Conservation (phyloP, 2,113 vertebrate species). For the Dinomys branickii region DNA sequence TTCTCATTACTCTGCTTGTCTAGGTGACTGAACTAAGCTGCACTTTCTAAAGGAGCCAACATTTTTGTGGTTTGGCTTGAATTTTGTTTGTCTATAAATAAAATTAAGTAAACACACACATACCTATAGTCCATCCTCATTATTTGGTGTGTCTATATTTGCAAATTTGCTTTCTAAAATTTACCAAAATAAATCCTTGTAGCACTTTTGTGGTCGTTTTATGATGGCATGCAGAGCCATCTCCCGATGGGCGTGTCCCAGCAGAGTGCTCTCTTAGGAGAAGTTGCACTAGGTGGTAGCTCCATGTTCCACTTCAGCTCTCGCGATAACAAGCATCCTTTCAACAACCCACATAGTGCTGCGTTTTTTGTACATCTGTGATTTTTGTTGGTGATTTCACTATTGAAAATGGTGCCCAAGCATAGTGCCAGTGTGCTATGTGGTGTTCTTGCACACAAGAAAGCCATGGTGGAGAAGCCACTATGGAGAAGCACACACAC, state of each 20-base stretch:
- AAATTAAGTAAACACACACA: not conserved
- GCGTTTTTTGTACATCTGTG: not conserved
- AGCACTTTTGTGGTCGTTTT: not conserved
- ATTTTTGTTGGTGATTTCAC: not conserved
- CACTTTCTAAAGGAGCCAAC: not conserved
- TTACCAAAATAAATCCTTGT: not conserved
- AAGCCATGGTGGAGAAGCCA: not conserved
- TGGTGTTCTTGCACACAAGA: not conserved
- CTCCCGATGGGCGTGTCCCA: rapidly evolving
- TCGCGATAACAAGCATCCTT: not conserved
- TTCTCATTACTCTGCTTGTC: not conserved
- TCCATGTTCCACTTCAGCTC: not conserved
- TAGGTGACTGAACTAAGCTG: not conserved
- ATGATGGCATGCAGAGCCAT: not conserved
- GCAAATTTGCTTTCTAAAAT: constrained; percentile 13
- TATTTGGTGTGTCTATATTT: not conserved
- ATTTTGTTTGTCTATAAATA: not conserved
- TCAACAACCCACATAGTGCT: not conserved
- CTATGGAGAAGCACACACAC: not conserved
- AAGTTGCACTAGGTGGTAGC: not conserved
- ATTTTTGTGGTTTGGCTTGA: not conserved
- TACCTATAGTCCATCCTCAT: not conserved
- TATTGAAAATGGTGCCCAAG: not conserved
- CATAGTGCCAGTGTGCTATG: not conserved
- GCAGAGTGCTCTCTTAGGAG: not conserved